A percentile compares a stretch with the other conserved stretches of the same genome.
Evolutionary conservation across 1,140 invertebrate genomes (phyloP).

Genomic region (Drosophila truncata): DNA sequence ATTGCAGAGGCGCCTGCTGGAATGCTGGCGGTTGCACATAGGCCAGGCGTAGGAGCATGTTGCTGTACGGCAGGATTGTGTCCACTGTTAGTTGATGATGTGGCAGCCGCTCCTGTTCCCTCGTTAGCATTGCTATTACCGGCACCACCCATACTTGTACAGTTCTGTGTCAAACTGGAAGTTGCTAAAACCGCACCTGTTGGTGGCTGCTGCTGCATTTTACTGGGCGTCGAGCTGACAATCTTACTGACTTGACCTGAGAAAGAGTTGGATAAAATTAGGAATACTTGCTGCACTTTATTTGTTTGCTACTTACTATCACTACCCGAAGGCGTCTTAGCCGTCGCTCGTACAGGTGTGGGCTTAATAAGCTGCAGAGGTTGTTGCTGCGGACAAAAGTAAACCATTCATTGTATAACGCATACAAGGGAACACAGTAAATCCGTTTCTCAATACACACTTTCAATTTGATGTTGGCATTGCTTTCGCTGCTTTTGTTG

Average conservation of each 20-base stretch:
- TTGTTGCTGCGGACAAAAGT: slow-evolving; percentile 53
- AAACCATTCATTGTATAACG: slow-evolving; percentile 5
- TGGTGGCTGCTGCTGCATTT: slow-evolving; percentile 76
- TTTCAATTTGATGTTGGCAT: slow-evolving; percentile 74
- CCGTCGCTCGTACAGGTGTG: slow-evolving; percentile 89
- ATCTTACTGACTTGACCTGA: slow-evolving; percentile 81
- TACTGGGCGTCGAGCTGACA: slow-evolving; percentile 84
- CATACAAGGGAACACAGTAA: background rate
- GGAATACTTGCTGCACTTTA: background rate
- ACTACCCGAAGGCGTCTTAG: slow-evolving; percentile 86
- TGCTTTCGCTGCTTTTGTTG: slow-evolving; percentile 86
- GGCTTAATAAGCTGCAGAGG: slow-evolving; percentile 89
- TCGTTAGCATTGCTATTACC: slow-evolving; percentile 49
- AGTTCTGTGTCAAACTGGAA: slow-evolving; percentile 49
- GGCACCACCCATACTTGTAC: slow-evolving; percentile 36
- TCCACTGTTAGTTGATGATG: slow-evolving; percentile 50
- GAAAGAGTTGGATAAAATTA: background rate
- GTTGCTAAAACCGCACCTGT: slow-evolving; percentile 65
- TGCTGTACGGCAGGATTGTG: slow-evolving; percentile 76
- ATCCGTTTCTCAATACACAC: slow-evolving; percentile 47
- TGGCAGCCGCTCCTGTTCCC: slow-evolving; percentile 25
- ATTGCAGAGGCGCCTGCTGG: slow-evolving; percentile 25
- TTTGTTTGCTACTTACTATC: slow-evolving; percentile 60
- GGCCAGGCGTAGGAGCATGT: slow-evolving; percentile 73
- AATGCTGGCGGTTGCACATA: slow-evolving; percentile 46